Conservation (phyloP, 2,797 vertebrate genomes). For the Rousettus madagascariensis region DNA sequence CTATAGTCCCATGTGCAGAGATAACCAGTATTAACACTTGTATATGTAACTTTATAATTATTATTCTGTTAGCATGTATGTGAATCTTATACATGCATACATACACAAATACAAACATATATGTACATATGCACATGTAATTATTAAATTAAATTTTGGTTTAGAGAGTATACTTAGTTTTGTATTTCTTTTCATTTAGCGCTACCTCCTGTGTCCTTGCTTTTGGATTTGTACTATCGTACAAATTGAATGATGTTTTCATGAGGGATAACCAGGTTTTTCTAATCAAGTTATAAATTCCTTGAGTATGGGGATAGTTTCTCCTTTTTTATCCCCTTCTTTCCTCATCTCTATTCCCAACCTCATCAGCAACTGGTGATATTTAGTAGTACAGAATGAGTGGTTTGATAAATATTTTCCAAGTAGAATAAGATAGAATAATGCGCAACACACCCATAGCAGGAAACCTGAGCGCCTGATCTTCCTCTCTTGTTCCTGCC, state of each 20-base stretch:
- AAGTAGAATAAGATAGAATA: neutral
- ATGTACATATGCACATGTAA: neutral
- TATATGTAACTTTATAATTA: neutral
- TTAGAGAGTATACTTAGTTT: neutral
- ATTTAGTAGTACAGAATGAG: neutral
- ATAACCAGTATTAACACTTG: neutral
- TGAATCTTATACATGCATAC: neutral
- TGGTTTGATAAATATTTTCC: neutral
- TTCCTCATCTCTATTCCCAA: neutral
- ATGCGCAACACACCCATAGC: neutral
- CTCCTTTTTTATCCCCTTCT: neutral
- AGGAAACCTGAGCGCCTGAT: constrained; percentile 7
- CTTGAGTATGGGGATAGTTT: neutral
- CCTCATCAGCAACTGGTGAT: neutral
- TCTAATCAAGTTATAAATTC: neutral
- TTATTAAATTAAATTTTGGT: neutral
- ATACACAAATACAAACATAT: neutral
- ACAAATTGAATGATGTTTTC: neutral
- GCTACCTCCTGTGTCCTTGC: neutral
- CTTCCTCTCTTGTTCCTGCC: constrained; percentile 72
- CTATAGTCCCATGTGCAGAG: neutral
- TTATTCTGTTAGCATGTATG: neutral
- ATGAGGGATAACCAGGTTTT: neutral
- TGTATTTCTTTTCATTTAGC: neutral
- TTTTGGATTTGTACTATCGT: neutral